These are phyloP conservation scores for Euschistus heros DNA, from an alignment of 1,140 invertebrate species.

Conservation along the genomic window DNA sequence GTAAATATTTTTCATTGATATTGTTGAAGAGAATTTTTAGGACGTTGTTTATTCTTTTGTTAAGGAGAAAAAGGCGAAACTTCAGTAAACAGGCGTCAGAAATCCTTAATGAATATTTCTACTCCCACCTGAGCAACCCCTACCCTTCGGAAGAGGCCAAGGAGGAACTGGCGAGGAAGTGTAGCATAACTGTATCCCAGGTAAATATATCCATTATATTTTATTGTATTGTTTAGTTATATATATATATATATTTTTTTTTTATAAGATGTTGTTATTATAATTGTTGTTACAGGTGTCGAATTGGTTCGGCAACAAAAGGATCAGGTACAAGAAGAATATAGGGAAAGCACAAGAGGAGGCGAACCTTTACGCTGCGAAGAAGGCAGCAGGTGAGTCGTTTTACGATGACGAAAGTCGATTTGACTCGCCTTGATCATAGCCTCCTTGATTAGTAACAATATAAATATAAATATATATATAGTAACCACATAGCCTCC, in stretches of 20 bases:
- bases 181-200: constrained; percentile 96
- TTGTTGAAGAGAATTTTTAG: constrained; percentile 8
- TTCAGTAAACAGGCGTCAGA: constrained; percentile 99
- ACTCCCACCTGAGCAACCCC: constrained; percentile 98
- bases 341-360: constrained; percentile 99
- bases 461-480: too few species aligned
- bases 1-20: background rate
- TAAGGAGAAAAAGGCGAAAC: constrained; percentile 92
- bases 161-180: constrained; percentile 98
- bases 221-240: too few species aligned
- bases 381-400: constrained; percentile 84
- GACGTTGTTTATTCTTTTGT: constrained; percentile 26
- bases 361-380: constrained; percentile 97
- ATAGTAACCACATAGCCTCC: too few species aligned
- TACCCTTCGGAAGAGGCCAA: constrained; percentile 99
- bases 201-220: constrained; percentile 37
- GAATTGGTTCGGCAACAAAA: constrained; percentile 99
- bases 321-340: constrained; percentile 99
- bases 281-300: constrained; percentile 59
- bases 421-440: too few species aligned
- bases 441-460: too few species aligned
- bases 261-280: background rate
- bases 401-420: too few species aligned
- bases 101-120: constrained; percentile 99
- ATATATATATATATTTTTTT: too few species aligned